Evolutionary conservation across 2,797 vertebrate species (phyloP).

Genomic region (Centropyge bicolor): DNA sequence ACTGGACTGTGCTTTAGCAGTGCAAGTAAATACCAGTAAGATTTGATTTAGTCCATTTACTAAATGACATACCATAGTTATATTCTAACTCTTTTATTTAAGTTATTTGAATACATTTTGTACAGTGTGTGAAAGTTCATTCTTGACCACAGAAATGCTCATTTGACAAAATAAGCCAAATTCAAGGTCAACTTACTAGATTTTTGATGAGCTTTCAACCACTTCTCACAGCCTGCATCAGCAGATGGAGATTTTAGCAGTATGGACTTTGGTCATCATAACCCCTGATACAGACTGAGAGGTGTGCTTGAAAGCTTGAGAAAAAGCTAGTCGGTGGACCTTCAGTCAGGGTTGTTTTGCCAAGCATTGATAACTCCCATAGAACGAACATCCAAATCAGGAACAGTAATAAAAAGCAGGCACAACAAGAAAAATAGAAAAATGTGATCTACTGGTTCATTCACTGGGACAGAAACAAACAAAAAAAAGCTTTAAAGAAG

Average conservation of each 20-base stretch:
- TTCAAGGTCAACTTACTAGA: neutral
- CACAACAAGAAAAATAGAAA: neutral
- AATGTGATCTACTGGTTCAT: neutral
- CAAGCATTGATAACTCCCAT: too few species aligned
- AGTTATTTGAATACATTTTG: neutral
- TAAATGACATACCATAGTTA: neutral
- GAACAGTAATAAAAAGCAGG: neutral
- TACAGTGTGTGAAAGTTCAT: too few species aligned
- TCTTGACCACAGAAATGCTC: neutral
- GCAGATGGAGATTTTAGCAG: neutral
- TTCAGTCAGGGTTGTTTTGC: neutral
- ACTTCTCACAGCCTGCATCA: neutral
- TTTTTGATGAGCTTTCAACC: too few species aligned
- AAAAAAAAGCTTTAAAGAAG: too few species aligned
- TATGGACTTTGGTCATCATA: neutral
- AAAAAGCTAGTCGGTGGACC: neutral
- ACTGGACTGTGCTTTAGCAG: too few species aligned
- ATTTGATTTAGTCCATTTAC: neutral
- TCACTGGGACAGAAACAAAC: too few species aligned
- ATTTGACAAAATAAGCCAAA: neutral
- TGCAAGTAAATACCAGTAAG: too few species aligned
- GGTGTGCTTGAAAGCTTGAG: neutral
- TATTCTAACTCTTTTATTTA: neutral
- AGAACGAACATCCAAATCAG: neutral
- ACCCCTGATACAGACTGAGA: neutral